A percentile compares a stretch with the other conserved stretches of the same genome.
These are phyloP conservation scores for Polyploca ridens DNA, from an alignment of 2,888 invertebrate species.

Conservation along the genomic window DNA sequence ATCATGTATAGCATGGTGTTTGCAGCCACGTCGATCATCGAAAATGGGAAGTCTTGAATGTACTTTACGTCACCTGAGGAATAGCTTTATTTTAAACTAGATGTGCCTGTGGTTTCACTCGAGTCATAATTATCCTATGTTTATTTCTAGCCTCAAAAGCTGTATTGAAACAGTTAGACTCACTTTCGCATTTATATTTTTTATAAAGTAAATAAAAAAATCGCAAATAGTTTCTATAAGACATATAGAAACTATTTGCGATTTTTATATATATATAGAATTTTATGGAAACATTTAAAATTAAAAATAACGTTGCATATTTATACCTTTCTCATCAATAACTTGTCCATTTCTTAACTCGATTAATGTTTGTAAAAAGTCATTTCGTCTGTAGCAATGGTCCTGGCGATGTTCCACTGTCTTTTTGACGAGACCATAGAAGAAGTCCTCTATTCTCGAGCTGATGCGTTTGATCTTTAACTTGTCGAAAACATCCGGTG, in stretches of 20 bases:
- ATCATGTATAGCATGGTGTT: conserved; percentile 85
- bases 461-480: conserved; percentile 68
- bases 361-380: conserved; percentile 83
- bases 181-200: too few species aligned
- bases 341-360: conserved; percentile 70
- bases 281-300: too few species aligned
- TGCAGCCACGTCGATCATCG: conserved; percentile 78
- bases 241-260: too few species aligned
- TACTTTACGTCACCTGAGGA: conserved; percentile 42
- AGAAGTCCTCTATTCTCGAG: conserved; percentile 67
- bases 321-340: conserved; percentile 54
- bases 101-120: too few species aligned
- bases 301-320: neutral
- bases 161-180: too few species aligned
- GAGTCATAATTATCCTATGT: too few species aligned
- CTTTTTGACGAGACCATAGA: conserved; percentile 65
- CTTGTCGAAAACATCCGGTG: conserved; percentile 67
- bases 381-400: conserved; percentile 69
- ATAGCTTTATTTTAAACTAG: conserved; percentile 6
- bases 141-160: too few species aligned
- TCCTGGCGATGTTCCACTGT: conserved; percentile 67
- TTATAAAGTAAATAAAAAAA: too few species aligned
- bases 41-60: conserved; percentile 54
- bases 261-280: too few species aligned
- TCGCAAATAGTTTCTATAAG: too few species aligned